Percentiles rank a stretch among this genome's conserved stretches.
Evolutionary conservation across 1,140 invertebrate genomes (phyloP).

Genomic region (Sipha flava): DNA sequence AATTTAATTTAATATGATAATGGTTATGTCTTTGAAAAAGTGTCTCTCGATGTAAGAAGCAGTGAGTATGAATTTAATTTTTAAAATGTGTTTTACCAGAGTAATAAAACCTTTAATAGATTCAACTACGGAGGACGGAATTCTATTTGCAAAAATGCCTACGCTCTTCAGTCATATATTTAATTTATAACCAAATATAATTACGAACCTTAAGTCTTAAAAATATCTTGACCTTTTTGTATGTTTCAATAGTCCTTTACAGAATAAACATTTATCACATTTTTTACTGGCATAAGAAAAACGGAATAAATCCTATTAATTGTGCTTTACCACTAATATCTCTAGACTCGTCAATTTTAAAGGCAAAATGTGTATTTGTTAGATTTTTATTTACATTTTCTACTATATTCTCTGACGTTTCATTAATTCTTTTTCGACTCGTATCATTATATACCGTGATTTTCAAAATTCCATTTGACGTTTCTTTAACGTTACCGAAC

Average conservation of each 20-base stretch:
- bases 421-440: not conserved
- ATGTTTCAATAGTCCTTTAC: not conserved
- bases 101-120: not conserved
- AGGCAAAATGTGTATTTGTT: not conserved
- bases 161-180: not conserved
- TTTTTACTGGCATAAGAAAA: not conserved
- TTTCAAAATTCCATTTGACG: not conserved
- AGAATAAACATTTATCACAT: not conserved
- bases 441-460: not conserved
- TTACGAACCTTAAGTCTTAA: not conserved
- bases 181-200: not conserved
- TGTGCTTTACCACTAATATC: no score
- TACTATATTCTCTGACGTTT: not conserved
- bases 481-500: not conserved
- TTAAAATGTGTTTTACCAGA: not conserved
- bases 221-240: not conserved
- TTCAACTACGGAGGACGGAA: not conserved
- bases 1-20: not conserved
- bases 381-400: not conserved
- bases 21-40: slow-evolving; percentile 39
- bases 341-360: not conserved
- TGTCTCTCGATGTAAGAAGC: slow-evolving; percentile 33
- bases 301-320: no score
- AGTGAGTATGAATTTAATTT: not conserved
- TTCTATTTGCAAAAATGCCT: not conserved